A percentile compares a stretch with the other conserved stretches of the same genome.
These are phyloP conservation scores for Oxygymnocypris stewartii DNA, from an alignment of 2,113 vertebrate species.

Conservation along the genomic window DNA sequence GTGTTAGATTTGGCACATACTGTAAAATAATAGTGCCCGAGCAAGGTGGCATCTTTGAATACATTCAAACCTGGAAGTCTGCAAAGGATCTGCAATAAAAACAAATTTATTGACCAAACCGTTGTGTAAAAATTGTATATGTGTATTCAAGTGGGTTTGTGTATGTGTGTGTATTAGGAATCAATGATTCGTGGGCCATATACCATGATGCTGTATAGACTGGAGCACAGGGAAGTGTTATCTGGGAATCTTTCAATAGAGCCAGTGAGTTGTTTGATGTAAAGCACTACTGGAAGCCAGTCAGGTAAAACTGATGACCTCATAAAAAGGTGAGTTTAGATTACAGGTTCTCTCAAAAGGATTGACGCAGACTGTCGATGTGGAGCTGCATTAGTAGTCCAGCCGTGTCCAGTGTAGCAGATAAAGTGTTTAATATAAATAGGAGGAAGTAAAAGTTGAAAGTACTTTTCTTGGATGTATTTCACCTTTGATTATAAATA, in stretches of 20 bases:
- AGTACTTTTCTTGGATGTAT: slow-evolving; percentile 4
- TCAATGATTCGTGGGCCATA: slow-evolving; percentile 21
- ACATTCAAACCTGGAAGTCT: not conserved
- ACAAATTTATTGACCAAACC: not conserved
- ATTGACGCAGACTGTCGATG: not conserved
- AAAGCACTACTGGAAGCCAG: slow-evolving; percentile 52
- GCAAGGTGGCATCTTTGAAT: not conserved
- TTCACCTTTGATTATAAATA: slow-evolving; percentile 38
- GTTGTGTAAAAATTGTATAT: slow-evolving; percentile 6
- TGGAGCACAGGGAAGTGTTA: slow-evolving; percentile 5
- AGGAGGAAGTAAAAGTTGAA: slow-evolving; percentile 10
- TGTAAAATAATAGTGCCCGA: not conserved
- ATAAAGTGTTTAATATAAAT: slow-evolving; percentile 21
- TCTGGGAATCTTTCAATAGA: slow-evolving; percentile 50
- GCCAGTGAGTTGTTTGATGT: slow-evolving; percentile 55
- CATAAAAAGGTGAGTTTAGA: slow-evolving; percentile 38
- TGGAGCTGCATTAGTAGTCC: not conserved
- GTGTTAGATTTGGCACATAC: not conserved
- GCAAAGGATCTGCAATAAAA: slow-evolving; percentile 19
- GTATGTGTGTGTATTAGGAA: slow-evolving; percentile 15
- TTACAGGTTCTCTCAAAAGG: slow-evolving; percentile 15
- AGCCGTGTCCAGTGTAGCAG: not conserved
- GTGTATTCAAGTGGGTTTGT: slow-evolving; percentile 39
- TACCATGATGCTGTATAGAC: slow-evolving; percentile 3
- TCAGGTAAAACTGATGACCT: slow-evolving; percentile 49